Percentiles rank a stretch among this genome's conserved stretches.
phyloP scores from a whole-genome alignment of 2,888 invertebrate genomes.

The Archips xylosteana region DNA sequence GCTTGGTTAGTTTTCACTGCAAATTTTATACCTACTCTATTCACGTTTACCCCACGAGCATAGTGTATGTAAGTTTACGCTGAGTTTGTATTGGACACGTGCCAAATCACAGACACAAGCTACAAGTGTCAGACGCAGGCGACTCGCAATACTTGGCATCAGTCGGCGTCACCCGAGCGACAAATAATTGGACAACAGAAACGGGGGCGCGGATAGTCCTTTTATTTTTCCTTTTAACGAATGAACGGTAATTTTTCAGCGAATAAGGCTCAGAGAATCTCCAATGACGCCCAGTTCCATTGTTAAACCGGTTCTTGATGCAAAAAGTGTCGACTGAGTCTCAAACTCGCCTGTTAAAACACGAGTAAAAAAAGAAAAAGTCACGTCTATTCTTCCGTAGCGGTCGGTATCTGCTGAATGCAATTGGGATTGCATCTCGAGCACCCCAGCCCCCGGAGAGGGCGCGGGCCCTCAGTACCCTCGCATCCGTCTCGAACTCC shows the following conservation, averaged over 20 bases:
- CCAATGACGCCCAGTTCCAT: constrained; percentile 39
- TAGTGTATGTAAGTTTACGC: constrained; percentile 38
- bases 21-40: constrained; percentile 30
- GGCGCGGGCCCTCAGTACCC: constrained; percentile 70
- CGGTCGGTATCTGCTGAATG: constrained; percentile 61
- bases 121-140: constrained; percentile 74
- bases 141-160: constrained; percentile 57
- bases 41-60: constrained; percentile 20
- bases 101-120: constrained; percentile 72
- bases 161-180: constrained; percentile 56
- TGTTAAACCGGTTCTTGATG: constrained; percentile 46
- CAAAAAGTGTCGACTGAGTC: constrained; percentile 29
- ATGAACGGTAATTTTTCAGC: constrained; percentile 46
- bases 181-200: constrained; percentile 73
- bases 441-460: constrained; percentile 57
- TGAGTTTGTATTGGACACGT: constrained; percentile 59
- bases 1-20: constrained; percentile 30
- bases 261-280: constrained; percentile 42
- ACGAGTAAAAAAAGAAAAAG: constrained; percentile 53
- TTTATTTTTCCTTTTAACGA: constrained; percentile 52
- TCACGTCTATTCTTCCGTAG: constrained; percentile 53
- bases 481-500: constrained; percentile 52
- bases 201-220: constrained; percentile 63
- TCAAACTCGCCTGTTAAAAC: constrained; percentile 54
- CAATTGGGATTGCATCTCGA: constrained; percentile 68